Conservation (phyloP, 2,113 vertebrate species). For the Oenanthe oenanthe region DNA sequence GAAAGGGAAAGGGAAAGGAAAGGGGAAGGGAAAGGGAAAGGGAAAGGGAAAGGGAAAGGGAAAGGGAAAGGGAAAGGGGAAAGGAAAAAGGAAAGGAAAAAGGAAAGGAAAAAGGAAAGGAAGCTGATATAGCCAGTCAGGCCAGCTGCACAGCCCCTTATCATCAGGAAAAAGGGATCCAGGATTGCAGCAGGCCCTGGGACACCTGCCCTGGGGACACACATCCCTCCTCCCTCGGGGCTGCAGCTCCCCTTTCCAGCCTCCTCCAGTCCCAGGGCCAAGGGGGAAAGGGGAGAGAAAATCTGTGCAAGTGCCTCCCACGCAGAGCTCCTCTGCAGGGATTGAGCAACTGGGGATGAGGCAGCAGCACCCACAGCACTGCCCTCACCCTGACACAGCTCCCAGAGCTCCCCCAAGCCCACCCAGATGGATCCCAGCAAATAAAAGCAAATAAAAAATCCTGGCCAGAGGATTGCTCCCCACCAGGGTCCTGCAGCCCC, state of each 20-base stretch:
- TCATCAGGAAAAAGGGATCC: fast-evolving
- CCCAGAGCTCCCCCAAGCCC: neutral
- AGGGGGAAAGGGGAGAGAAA: neutral
- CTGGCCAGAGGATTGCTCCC: neutral
- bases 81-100: too few species aligned
- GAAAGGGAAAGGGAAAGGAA: too few species aligned
- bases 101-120: neutral
- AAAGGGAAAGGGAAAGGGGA: too few species aligned
- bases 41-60: too few species aligned
- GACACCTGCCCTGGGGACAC: neutral
- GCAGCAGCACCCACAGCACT: neutral
- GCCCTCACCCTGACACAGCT: neutral
- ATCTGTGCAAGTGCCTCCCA: neutral
- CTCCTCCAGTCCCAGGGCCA: neutral
- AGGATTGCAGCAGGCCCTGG: neutral
- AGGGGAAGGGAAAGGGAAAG: too few species aligned
- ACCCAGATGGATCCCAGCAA: fast-evolving
- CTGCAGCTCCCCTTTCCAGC: neutral
- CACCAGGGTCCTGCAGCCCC: neutral
- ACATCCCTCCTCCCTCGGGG: fast-evolving
- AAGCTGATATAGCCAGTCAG: neutral
- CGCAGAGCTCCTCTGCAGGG: neutral
- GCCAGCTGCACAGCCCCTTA: neutral
- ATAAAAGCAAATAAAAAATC: too few species aligned
- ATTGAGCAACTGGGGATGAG: neutral